Conservation (phyloP, 2,113 vertebrate species). For the Ameiurus melas region DNA sequence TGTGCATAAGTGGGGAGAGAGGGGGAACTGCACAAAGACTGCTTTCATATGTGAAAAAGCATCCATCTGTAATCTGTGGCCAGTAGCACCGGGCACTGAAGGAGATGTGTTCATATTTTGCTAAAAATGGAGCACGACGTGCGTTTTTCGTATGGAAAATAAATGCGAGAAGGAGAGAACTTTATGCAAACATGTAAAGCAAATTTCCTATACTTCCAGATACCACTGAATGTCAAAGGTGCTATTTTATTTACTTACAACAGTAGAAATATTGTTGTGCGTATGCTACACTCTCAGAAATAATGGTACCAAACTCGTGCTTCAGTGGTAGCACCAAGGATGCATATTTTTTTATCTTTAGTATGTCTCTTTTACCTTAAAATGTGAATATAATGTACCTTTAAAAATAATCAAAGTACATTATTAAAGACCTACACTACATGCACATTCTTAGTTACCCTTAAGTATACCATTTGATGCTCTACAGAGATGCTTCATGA, state of each 20-base stretch:
- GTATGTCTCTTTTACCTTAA: background rate
- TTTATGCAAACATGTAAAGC: background rate
- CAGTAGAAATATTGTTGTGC: background rate
- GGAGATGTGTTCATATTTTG: constrained; percentile 22
- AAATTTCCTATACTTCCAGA: background rate
- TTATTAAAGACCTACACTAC: background rate
- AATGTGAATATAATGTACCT: background rate
- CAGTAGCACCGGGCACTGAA: background rate
- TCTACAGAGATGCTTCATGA: background rate
- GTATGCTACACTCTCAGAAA: background rate
- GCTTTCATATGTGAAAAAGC: constrained; percentile 38
- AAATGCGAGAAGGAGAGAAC: background rate
- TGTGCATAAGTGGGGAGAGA: background rate
- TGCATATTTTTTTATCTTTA: background rate
- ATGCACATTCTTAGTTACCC: background rate
- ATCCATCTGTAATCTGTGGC: constrained; percentile 29
- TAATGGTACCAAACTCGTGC: background rate
- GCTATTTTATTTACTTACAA: background rate
- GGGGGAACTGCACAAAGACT: constrained; percentile 23
- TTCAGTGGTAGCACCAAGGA: background rate
- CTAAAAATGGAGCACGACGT: background rate
- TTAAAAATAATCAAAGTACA: background rate
- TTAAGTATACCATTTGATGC: background rate
- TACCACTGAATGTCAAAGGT: background rate
- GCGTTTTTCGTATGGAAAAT: background rate